Evolutionary conservation across 2,113 vertebrate genomes (phyloP), one percentile per base, ranked within the genome.

Genomic region (Pelobates fuscus): DNA sequence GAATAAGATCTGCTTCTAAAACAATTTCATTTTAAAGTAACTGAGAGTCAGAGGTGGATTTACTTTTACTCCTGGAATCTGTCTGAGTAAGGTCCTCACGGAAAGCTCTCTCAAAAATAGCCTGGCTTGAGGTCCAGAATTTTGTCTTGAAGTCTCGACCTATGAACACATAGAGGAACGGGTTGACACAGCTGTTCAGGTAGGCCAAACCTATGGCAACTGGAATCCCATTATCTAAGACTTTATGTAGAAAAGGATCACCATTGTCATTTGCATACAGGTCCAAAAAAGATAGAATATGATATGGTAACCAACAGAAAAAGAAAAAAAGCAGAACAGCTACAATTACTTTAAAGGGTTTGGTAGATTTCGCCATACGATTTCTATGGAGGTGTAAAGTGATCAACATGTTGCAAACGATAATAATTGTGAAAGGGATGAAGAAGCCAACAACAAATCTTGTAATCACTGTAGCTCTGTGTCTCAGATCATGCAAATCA

Each of bases 141-240:
- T 83, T 87, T 69, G 86, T 80, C 77, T 92, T 89, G 71, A 94
- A 89, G 67, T 93, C 94, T 0, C 89, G 92, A 27, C 89, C 88
- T 17, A 90, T 77, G 7, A 96, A 90, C 8, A 94, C 89, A 0
- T 96, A 96, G 23, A 96, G 89, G 67, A 96, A 80, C 7, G 95
- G 95, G 82, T 96, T 96, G 74, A 96, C 82, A 78, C 94, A 95
- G 79, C 95, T 96, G 85, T 96, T 96, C 82, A 95, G 92, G 84
- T 96, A 95, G 21, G 92, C 94, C 8, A 96, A 86, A 65, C 94
- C 95, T 80, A 91, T 94, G 67, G 89, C 91, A 17, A 95, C 82
- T 2, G 94, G 94, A 71, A 94, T 90, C 8, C 92, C 94, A 4
- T 90, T 72, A 76, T 77, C 86, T 58, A 95, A 79, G 2, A 90